Percentiles rank a stretch among this genome's conserved stretches.
Evolutionary conservation across 2,888 invertebrate genomes (phyloP).

Genomic region (Metallyticus violacea): DNA sequence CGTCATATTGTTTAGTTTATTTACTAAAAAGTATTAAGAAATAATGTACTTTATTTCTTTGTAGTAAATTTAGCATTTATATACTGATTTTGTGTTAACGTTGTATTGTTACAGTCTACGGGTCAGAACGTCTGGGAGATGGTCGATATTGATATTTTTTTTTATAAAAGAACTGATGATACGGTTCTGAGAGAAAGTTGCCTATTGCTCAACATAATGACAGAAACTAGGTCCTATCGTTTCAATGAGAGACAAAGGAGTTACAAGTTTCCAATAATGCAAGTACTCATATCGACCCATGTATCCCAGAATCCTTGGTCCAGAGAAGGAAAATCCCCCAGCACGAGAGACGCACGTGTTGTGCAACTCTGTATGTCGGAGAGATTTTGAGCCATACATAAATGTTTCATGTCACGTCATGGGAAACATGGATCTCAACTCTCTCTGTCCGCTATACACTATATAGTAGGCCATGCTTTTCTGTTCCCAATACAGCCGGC

Average conservation of each 20-base stretch:
- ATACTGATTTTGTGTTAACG: too few relatives aligned
- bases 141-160: too few relatives aligned
- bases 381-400: constrained; percentile 26
- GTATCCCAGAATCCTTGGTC: not conserved
- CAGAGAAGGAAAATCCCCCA: constrained; percentile 16
- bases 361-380: constrained; percentile 12
- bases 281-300: not conserved
- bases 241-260: not conserved
- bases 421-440: constrained; percentile 19
- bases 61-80: too few relatives aligned
- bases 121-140: too few relatives aligned
- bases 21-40: too few relatives aligned
- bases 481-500: not conserved
- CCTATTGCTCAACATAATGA: not conserved
- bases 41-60: too few relatives aligned
- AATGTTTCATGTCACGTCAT: constrained; percentile 32
- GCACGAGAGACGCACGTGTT: constrained; percentile 13
- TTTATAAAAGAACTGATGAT: too few relatives aligned
- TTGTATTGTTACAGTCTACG: too few relatives aligned
- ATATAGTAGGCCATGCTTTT: not conserved
- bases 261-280: not conserved
- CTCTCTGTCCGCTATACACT: not conserved
- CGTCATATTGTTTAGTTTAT: too few relatives aligned
- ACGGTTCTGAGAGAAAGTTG: too few relatives aligned
- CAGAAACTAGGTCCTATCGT: not conserved